Percentiles rank a stretch among this genome's conserved stretches.
phyloP scores from a whole-genome alignment of 2,113 vertebrate species.

The Marmota flaviventris region DNA sequence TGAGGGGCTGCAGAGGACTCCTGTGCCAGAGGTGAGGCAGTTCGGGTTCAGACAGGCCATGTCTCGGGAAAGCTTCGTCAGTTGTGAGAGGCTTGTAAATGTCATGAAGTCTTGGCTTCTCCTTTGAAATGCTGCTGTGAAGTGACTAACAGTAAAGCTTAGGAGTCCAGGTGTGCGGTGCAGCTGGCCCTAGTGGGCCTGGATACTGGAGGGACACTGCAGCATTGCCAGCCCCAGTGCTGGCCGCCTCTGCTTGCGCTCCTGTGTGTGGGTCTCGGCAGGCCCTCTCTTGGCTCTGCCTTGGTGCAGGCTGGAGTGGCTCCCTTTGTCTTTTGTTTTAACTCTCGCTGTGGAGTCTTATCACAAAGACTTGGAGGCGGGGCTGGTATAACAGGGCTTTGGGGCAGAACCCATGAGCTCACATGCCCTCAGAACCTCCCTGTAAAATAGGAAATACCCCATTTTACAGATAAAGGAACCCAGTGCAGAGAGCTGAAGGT shows the following conservation, averaged over 20 bases:
- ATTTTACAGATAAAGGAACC: accelerated
- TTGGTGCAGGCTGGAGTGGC: neutral
- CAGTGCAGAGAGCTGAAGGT: neutral
- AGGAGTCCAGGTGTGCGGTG: too few species aligned
- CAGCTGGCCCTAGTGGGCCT: neutral
- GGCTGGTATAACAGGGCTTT: neutral
- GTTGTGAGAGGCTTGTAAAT: neutral
- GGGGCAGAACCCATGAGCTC: accelerated
- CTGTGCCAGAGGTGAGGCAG: too few species aligned
- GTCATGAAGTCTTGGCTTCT: neutral
- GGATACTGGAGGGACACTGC: neutral
- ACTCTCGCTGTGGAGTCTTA: neutral
- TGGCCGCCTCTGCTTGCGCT: accelerated
- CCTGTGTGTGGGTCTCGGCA: too few species aligned
- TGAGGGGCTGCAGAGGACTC: neutral
- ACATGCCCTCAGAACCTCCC: neutral
- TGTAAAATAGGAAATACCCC: accelerated
- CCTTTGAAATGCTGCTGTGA: neutral
- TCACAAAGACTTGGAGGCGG: neutral
- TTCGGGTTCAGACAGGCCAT: too few species aligned
- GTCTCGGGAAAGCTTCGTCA: neutral
- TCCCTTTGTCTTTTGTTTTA: neutral
- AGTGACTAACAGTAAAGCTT: too few species aligned
- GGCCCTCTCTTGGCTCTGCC: neutral
- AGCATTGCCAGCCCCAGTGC: neutral